Percentiles rank a stretch among this genome's conserved stretches.
Evolutionary conservation across 1,140 invertebrate species (phyloP).

Genomic region (Drosophila takahashii): DNA sequence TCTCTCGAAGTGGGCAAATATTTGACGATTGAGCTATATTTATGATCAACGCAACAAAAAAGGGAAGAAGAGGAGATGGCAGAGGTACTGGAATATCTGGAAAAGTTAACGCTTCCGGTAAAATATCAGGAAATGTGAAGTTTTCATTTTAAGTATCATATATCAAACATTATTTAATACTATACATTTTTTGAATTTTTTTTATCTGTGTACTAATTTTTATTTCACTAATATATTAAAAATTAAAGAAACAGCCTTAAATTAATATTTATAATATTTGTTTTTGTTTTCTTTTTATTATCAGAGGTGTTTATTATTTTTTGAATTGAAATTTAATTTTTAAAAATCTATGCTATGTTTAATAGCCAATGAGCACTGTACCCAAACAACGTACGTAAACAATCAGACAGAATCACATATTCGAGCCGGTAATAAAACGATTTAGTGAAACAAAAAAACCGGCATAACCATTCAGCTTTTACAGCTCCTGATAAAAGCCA

Average conservation of each 20-base stretch:
- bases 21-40: conserved; percentile 43
- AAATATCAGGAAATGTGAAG: neutral
- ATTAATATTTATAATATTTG: too few species aligned
- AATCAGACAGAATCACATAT: conserved; percentile 39
- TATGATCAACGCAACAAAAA: conserved; percentile 17
- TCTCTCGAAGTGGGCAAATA: conserved; percentile 43
- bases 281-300: neutral
- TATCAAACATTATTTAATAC: too few species aligned
- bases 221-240: too few species aligned
- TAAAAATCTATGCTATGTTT: neutral
- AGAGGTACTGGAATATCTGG: conserved; percentile 1
- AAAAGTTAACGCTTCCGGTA: neutral
- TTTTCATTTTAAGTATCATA: neutral
- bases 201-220: too few species aligned
- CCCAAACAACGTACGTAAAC: neutral
- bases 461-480: conserved; percentile 26
- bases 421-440: conserved; percentile 32
- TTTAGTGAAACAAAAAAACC: conserved; percentile 28
- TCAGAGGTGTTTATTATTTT: neutral
- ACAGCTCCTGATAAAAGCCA: conserved; percentile 28
- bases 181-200: neutral
- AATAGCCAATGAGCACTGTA: conserved; percentile 7
- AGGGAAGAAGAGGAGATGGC: conserved; percentile 1
- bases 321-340: too few species aligned
- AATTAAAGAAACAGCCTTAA: too few species aligned